Evolutionary conservation across 92 coral and sea anemone genomes (phyloP), one percentile per base, ranked within the genome.

Genomic region (Nematostella vectensis): DNA sequence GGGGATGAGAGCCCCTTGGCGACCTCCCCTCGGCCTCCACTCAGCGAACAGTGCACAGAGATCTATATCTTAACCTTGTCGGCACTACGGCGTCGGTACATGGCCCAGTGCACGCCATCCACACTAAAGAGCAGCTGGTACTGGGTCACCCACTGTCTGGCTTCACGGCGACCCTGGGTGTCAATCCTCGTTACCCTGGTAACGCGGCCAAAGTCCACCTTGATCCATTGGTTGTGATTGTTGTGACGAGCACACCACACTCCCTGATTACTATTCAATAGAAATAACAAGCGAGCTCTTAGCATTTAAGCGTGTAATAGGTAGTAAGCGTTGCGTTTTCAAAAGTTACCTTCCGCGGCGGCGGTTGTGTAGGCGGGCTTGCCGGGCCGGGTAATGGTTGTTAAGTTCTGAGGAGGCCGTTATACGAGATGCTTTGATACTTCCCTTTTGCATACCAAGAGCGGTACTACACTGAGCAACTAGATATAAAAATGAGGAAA

Each of bases 1-100:
- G n/a, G n/a, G n/a, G n/a, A n/a, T n/a, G n/a, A n/a, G n/a, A n/a
- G n/a, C n/a, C n/a, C n/a, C n/a, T n/a, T n/a, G n/a, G n/a, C n/a
- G n/a, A n/a, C n/a, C n/a, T n/a, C n/a, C n/a, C n/a, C n/a, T n/a
- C n/a, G n/a, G n/a, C n/a, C n/a, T n/a, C n/a, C n/a, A n/a, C n/a
- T n/a, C n/a, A n/a, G n/a, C n/a, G n/a, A n/a, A n/a, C n/a, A n/a
- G n/a, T n/a, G n/a, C n/a, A n/a, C n/a, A n/a, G n/a, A n/a, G n/a
- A n/a, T n/a, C n/a, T n/a, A n/a, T n/a, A n/a, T n/a, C n/a, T 71
- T 73, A 24, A 79, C 86, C 73, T 79, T 76, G 28, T 66, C 65
- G 25, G 1, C 58, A 29, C 81, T 76, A 43, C 50, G 54, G 28
- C 59, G 57, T 63, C 52, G 48, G 59, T 73, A 79, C 27, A 55